These are phyloP conservation scores for Danio albolineatus DNA, from an alignment of 2,797 vertebrate genomes.

Conservation along the genomic window DNA sequence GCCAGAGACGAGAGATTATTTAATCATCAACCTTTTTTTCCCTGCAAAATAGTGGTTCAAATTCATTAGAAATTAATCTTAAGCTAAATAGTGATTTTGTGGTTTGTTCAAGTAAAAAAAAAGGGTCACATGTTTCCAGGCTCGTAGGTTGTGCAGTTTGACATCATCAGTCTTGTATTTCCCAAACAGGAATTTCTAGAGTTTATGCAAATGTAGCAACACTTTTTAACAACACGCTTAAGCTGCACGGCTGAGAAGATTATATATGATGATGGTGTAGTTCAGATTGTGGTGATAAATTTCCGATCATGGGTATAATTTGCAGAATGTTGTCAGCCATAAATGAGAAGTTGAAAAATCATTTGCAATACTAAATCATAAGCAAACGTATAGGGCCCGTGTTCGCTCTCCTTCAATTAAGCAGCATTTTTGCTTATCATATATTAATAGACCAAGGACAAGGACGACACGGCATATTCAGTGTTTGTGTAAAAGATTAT, in stretches of 20 bases:
- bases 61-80: background rate
- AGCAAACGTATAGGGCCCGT: background rate
- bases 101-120: background rate
- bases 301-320: background rate
- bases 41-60: background rate
- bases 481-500: conserved; percentile 11
- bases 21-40: background rate
- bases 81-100: background rate
- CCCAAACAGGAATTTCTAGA: conserved; percentile 22
- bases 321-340: background rate
- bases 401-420: conserved; percentile 10
- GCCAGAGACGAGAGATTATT: background rate
- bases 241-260: conserved; percentile 10
- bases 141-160: conserved; percentile 20
- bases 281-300: conserved; percentile 18
- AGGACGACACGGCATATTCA: conserved; percentile 5
- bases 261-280: background rate
- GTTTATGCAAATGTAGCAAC: conserved; percentile 21
- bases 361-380: background rate
- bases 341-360: conserved; percentile 2
- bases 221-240: background rate
- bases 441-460: conserved; percentile 22
- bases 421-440: conserved; percentile 5
- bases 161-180: conserved; percentile 1
- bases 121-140: conserved; percentile 9